These are phyloP conservation scores for Megamerina dolium DNA, from an alignment of 2,888 invertebrate genomes.

Conservation along the genomic window DNA sequence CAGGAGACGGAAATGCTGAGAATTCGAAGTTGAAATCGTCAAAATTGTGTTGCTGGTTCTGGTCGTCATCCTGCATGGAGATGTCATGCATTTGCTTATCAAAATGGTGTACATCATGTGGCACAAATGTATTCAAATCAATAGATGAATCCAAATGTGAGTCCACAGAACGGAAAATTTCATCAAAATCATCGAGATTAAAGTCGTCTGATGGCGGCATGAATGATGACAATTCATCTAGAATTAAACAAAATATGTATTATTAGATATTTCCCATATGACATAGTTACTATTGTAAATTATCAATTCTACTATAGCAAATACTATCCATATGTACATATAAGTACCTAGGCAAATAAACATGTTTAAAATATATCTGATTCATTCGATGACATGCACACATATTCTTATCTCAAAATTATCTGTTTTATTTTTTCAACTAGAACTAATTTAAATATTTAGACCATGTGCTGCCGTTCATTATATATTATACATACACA, in stretches of 20 bases:
- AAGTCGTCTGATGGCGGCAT: constrained; percentile 32
- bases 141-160: constrained; percentile 32
- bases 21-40: constrained; percentile 19
- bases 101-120: constrained; percentile 13
- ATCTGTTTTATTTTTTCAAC: too few species aligned
- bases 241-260: constrained; percentile 10
- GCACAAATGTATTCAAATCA: constrained; percentile 26
- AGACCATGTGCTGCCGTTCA: too few species aligned
- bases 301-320: too few species aligned
- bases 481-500: too few species aligned
- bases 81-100: constrained; percentile 12
- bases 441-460: too few species aligned
- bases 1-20: constrained; percentile 25
- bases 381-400: too few species aligned
- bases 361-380: too few species aligned
- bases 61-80: constrained; percentile 10
- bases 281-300: too few species aligned
- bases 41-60: constrained; percentile 7
- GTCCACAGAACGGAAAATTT: constrained; percentile 36
- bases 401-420: too few species aligned
- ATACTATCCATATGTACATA: too few species aligned
- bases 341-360: too few species aligned
- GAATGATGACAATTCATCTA: constrained; percentile 36
- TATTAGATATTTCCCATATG: too few species aligned
- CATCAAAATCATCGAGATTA: constrained; percentile 36